These are phyloP conservation scores for Cacoxenus indagator DNA, from an alignment of 2,888 invertebrate genomes.

Conservation along the genomic window DNA sequence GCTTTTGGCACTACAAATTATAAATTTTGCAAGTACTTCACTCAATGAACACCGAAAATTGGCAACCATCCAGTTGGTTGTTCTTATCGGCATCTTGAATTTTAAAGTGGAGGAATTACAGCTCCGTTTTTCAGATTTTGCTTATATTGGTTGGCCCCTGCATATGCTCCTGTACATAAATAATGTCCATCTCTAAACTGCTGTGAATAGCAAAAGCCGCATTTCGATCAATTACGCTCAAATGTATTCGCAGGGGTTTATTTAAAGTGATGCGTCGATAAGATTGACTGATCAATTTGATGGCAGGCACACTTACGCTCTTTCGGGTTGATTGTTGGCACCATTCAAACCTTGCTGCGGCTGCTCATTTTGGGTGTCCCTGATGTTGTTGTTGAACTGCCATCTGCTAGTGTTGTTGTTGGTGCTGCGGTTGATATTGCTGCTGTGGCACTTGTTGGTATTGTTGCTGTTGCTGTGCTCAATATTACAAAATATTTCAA, in stretches of 20 bases:
- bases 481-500: background rate
- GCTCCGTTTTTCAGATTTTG: constrained; percentile 94
- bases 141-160: constrained; percentile 93
- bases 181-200: background rate
- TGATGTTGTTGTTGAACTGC: constrained; percentile 46
- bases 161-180: constrained; percentile 93
- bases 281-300: background rate
- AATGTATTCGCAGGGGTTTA: background rate
- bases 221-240: constrained; percentile 36
- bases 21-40: background rate
- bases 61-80: constrained; percentile 92
- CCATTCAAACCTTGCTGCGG: constrained; percentile 78
- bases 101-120: constrained; percentile 98
- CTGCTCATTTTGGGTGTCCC: constrained; percentile 52
- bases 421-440: constrained; percentile 23
- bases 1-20: no score
- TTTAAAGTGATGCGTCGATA: background rate
- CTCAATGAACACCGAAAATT: constrained; percentile 42
- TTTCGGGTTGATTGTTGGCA: constrained; percentile 83
- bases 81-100: constrained; percentile 98
- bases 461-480: background rate
- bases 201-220: constrained; percentile 16
- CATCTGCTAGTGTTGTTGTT: constrained; percentile 43
- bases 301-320: constrained; percentile 76
- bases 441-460: no score